Percentiles rank a stretch among this genome's conserved stretches.
Conservation (phyloP, 2,113 vertebrate species). For the Engystomops pustulosus region DNA sequence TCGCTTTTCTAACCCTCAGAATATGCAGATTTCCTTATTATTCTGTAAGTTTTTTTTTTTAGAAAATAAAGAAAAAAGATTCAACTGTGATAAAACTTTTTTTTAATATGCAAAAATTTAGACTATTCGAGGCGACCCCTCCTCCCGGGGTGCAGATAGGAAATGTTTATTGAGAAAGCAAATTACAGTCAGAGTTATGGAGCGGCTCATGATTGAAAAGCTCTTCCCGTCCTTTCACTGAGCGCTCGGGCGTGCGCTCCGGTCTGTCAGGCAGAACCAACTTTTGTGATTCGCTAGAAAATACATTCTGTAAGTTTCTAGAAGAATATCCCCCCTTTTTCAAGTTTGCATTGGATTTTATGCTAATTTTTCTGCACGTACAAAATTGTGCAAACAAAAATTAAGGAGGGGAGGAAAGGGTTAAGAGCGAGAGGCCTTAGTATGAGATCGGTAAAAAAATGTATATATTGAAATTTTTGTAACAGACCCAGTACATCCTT, state of each 20-base stretch:
- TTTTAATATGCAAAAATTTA: constrained; percentile 1
- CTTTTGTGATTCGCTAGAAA: not conserved
- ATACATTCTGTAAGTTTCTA: not conserved
- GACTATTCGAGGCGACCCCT: not conserved
- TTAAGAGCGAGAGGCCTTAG: too few species aligned
- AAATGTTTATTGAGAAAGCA: not conserved
- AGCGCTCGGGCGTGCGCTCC: not conserved
- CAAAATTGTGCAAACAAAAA: too few species aligned
- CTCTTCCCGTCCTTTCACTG: not conserved
- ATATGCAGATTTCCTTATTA: not conserved
- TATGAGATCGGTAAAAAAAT: too few species aligned
- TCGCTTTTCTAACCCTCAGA: not conserved
- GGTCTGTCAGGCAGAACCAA: not conserved
- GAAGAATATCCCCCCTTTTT: too few species aligned
- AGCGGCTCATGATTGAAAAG: not conserved
- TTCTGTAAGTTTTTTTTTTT: not conserved
- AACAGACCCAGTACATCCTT: too few species aligned
- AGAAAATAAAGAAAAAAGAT: not conserved
- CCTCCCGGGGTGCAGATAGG: not conserved
- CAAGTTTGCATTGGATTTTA: not conserved
- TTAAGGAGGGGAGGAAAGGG: not conserved
- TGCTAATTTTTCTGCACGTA: too few species aligned
- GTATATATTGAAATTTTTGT: too few species aligned
- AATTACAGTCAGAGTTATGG: constrained; percentile 10
- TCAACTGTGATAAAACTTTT: not conserved